Conservation (phyloP, 2,797 vertebrate species). For the Salarias fasciatus region DNA sequence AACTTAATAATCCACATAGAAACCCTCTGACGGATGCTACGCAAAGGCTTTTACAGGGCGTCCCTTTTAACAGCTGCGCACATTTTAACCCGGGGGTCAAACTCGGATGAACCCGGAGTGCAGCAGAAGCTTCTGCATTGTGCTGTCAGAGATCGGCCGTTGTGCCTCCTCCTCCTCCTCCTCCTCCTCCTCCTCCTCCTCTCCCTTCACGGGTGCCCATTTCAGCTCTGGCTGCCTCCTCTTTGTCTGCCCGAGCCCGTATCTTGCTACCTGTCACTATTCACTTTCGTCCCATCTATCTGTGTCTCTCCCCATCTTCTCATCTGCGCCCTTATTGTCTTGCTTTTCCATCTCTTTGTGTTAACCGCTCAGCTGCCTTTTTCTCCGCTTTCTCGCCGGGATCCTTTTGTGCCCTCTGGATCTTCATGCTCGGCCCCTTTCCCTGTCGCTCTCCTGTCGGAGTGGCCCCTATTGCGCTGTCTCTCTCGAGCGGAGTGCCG, state of each 20-base stretch:
- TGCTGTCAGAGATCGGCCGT: conserved; percentile 15
- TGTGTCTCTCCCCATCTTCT: conserved; percentile 51
- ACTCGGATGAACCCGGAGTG: conserved; percentile 53
- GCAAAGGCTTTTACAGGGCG: not conserved
- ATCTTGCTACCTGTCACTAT: conserved; percentile 52
- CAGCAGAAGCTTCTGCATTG: conserved; percentile 60
- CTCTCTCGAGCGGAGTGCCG: conserved; percentile 57
- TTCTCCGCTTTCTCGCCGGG: conserved; percentile 1
- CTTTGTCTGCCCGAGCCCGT: conserved; percentile 42
- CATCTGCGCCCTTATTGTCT: conserved; percentile 33
- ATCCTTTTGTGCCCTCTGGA: conserved; percentile 40
- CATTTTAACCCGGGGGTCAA: conserved; percentile 42
- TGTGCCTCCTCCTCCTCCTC: conserved; percentile 8
- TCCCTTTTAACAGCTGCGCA: conserved; percentile 38
- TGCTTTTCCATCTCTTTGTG: conserved; percentile 35
- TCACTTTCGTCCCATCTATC: conserved; percentile 43
- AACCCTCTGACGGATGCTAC: conserved; percentile 7
- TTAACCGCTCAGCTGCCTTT: conserved; percentile 27
- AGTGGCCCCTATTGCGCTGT: conserved; percentile 58
- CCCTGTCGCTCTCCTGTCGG: conserved; percentile 29
- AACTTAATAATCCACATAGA: conserved; percentile 47
- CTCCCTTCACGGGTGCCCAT: conserved; percentile 28
- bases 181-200: not conserved
- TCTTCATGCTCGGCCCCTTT: conserved; percentile 13
- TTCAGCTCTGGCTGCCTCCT: conserved; percentile 44